phyloP scores from a whole-genome alignment of 2,113 vertebrate genomes.

The Anolis sagrei region DNA sequence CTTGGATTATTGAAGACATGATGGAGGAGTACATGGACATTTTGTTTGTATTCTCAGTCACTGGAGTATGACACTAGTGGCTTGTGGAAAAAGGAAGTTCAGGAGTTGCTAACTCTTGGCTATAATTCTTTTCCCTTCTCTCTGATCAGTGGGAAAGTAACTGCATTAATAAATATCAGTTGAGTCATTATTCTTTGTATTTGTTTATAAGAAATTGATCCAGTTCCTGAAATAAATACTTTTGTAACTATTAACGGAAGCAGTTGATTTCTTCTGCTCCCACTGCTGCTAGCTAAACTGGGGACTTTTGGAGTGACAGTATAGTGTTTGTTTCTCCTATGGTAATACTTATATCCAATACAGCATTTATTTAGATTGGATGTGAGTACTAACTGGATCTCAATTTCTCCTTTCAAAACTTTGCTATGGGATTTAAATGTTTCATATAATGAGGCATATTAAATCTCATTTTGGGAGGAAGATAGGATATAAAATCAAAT shows the following conservation, averaged over 20 bases:
- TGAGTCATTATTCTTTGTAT: neutral
- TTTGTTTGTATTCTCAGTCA: neutral
- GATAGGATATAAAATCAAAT: too few species aligned
- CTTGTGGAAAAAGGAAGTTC: neutral
- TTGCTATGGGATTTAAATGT: neutral
- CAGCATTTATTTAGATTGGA: neutral
- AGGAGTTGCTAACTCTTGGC: neutral
- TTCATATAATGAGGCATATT: neutral
- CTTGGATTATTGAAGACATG: neutral
- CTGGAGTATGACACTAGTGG: neutral
- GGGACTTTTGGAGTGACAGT: too few species aligned
- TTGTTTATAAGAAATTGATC: neutral
- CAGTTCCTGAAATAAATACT: neutral
- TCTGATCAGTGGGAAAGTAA: neutral
- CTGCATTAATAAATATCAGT: neutral
- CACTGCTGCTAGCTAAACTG: too few species aligned
- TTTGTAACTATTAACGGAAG: constrained; percentile 11
- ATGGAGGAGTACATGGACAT: neutral
- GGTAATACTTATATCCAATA: too few species aligned
- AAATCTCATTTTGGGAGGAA: too few species aligned
- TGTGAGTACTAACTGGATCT: neutral
- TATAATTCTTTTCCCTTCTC: neutral
- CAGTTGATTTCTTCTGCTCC: too few species aligned
- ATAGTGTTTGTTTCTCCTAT: too few species aligned
- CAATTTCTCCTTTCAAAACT: neutral